Base-by-base conservation (phyloP, 1,140 invertebrate species). In the Temnothorax longispinosus region DNA sequence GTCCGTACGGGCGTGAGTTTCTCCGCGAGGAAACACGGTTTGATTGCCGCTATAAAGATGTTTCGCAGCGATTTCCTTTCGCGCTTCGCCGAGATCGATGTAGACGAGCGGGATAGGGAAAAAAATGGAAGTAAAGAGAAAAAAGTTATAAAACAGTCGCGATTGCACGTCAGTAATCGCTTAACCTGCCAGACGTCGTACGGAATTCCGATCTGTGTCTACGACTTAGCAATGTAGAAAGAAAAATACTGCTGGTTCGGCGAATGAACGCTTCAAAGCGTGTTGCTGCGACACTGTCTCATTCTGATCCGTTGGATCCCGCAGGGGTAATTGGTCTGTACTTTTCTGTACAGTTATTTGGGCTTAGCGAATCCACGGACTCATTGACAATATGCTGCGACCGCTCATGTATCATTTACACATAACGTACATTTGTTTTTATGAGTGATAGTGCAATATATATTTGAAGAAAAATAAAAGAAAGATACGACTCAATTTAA, bases 41-140 rank as follows among this genome's bases (percentile, higher is more conserved):
- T 78, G 87, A 91, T 90, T 75, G 82, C 72, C 54, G 82, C 89
- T 80, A 90, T 90, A 91, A 91, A 90, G 86, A 78, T 72, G 78
- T 89, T 72, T 90, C 89, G 89, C 89, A 47, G 87, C 74, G 84
- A 56, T 88, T 91, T 89, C 87, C 84, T 88, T 77, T 90, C 77
- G 89, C 54, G 88, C 54, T 65, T 78, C 65, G 82, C 64, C 82
- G 58, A 54, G 60, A 62, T 44, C 54, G 52, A 38, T 21, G 41
- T 27, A 50, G 13, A 47, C 41, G 44, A 47, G 80, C 32, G 7
- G 21, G 41, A 67, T 65, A n/a, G 41, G 77, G 44, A 54, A 65
- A 27, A 65, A 54, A 52, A 47, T 72, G 21, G 15, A 54, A 50
- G 38, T 54, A 64, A 21, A 44, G n/a, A 86, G 5, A 69, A 54